phyloP scores from a whole-genome alignment of 2,888 invertebrate genomes.

The Morpho helenor region DNA sequence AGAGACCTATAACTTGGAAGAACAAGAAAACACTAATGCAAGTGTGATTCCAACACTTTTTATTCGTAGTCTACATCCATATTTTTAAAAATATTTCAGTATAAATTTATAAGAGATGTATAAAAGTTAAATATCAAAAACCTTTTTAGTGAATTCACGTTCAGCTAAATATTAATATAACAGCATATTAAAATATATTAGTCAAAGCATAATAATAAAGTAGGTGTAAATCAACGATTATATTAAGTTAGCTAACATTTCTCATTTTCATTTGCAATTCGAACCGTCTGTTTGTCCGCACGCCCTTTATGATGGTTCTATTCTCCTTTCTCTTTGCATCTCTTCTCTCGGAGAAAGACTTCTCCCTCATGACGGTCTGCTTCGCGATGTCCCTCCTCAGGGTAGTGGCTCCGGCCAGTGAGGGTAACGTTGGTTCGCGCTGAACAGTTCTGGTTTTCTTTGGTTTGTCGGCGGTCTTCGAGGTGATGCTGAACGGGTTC shows the following conservation, averaged over 20 bases:
- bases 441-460: slow-evolving; percentile 23
- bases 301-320: slow-evolving; percentile 80
- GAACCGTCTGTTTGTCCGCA: slow-evolving; percentile 85
- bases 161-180: too few relatives aligned
- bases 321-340: slow-evolving; percentile 51
- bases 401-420: slow-evolving; percentile 42
- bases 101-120: too few relatives aligned
- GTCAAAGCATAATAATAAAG: background rate
- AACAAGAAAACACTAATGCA: too few relatives aligned
- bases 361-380: slow-evolving; percentile 57
- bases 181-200: too few relatives aligned
- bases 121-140: too few relatives aligned
- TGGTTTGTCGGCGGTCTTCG: slow-evolving; percentile 36
- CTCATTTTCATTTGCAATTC: slow-evolving; percentile 85
- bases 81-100: too few relatives aligned
- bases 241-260: slow-evolving; percentile 35
- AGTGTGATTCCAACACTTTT: too few relatives aligned
- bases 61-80: too few relatives aligned
- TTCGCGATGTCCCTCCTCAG: slow-evolving; percentile 47
- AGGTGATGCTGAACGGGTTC: slow-evolving; percentile 57
- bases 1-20: too few relatives aligned
- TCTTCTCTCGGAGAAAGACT: slow-evolving; percentile 52
- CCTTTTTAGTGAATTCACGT: too few relatives aligned
- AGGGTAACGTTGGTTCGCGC: slow-evolving; percentile 40
- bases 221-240: background rate